phyloP scores from a whole-genome alignment of 2,797 vertebrate species.

The Coilia nasus region DNA sequence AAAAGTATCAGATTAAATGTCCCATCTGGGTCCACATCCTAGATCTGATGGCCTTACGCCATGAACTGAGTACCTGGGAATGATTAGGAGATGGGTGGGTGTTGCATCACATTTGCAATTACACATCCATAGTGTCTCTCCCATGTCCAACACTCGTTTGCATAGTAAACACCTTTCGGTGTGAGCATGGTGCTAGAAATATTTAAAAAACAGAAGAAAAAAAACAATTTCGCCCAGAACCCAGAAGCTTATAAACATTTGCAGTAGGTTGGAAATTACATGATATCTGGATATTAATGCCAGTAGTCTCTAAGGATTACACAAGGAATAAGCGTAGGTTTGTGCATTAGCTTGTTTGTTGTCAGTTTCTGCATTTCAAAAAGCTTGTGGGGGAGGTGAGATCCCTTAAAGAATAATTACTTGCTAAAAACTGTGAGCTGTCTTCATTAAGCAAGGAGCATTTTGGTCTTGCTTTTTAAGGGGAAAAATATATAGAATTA shows the following conservation, averaged over 20 bases:
- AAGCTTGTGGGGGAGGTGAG: conserved; percentile 35
- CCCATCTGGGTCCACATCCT: background rate
- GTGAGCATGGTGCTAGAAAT: background rate
- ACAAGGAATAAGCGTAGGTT: conserved; percentile 2
- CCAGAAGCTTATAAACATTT: background rate
- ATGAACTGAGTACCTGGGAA: background rate
- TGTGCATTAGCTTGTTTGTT: conserved; percentile 31
- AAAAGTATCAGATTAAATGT: background rate
- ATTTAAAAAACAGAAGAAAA: background rate
- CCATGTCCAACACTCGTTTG: background rate
- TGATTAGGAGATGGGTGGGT: background rate
- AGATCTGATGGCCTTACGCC: background rate
- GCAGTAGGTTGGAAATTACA: background rate
- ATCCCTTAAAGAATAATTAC: conserved; percentile 44
- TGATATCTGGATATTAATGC: background rate
- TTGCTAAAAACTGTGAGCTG: conserved; percentile 37
- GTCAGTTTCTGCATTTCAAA: conserved; percentile 40
- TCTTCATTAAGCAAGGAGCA: conserved; percentile 39
- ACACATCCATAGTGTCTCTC: background rate
- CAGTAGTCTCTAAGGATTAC: conserved; percentile 33
- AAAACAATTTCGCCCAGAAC: background rate
- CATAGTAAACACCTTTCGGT: background rate
- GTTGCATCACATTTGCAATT: background rate
- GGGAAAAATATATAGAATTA: background rate
- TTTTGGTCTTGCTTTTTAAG: conserved; percentile 14